Conservation (phyloP, 2,888 invertebrate species). For the Agrotis exclamationis region DNA sequence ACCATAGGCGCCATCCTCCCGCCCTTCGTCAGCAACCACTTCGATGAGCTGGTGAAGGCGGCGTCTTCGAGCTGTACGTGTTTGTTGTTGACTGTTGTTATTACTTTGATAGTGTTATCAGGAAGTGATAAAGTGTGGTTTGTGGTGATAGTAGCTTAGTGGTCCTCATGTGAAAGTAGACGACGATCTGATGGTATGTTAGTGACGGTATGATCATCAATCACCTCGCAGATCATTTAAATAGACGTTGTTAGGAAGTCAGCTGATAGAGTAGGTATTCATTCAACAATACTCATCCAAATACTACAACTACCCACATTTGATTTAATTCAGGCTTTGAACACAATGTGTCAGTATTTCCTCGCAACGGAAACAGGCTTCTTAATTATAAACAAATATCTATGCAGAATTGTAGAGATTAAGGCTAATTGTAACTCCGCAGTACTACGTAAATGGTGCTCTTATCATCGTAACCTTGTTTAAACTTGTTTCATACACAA, state of each 20-base stretch:
- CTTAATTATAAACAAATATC: not conserved
- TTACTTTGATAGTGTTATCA: not conserved
- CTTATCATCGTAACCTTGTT: not conserved
- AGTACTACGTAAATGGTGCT: not conserved
- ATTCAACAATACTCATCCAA: not conserved
- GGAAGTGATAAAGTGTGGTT: conserved; percentile 27
- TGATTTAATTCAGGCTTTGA: not conserved
- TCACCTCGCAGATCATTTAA: not conserved
- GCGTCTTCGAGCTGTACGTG: conserved; percentile 77
- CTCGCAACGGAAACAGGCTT: not conserved
- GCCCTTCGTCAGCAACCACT: conserved; percentile 69
- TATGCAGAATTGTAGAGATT: not conserved
- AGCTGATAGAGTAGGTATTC: too few species aligned
- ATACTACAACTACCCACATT: not conserved
- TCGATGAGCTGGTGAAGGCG: conserved; percentile 74
- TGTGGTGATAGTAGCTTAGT: not conserved
- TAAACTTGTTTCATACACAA: too few species aligned
- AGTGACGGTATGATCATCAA: not conserved
- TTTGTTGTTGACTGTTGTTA: conserved; percentile 22
- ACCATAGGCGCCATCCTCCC: conserved; percentile 71
- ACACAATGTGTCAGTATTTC: not conserved
- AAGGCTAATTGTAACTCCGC: not conserved
- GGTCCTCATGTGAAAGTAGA: not conserved
- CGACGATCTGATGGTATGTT: not conserved
- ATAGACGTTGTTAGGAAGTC: not conserved